These are phyloP conservation scores for Liparis tanakae DNA, from an alignment of 2,797 vertebrate species.

Conservation along the genomic window DNA sequence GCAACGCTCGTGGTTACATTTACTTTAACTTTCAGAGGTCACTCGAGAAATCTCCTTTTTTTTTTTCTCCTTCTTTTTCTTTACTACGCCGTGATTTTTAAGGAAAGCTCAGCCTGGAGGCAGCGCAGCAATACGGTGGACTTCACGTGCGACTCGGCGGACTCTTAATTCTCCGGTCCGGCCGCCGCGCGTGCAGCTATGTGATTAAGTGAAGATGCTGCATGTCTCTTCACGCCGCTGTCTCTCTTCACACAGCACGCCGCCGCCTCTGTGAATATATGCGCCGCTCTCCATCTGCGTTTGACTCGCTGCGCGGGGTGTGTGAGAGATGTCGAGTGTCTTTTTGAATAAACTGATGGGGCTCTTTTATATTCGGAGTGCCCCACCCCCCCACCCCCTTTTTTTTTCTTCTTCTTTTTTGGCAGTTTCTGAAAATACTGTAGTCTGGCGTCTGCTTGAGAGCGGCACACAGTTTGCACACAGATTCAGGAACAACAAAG, in stretches of 20 bases:
- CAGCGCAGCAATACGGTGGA: slow-evolving; percentile 37
- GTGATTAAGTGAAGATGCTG: slow-evolving; percentile 79
- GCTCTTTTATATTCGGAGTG: slow-evolving; percentile 75
- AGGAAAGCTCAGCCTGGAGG: slow-evolving; percentile 6
- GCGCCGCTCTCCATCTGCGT: slow-evolving; percentile 79
- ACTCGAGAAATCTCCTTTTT: slow-evolving; percentile 1
- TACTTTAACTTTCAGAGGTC: slow-evolving; percentile 28
- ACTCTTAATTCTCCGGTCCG: slow-evolving; percentile 52
- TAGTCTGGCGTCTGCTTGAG: slow-evolving; percentile 66
- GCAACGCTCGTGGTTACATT: slow-evolving; percentile 11
- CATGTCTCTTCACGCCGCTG: slow-evolving; percentile 78
- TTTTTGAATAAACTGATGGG: slow-evolving; percentile 82
- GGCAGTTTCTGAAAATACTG: slow-evolving; percentile 61
- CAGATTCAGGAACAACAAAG: slow-evolving; percentile 40
- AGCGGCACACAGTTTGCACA: slow-evolving; percentile 60
- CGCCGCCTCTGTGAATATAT: slow-evolving; percentile 72
- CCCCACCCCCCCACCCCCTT: slow-evolving; percentile 60
- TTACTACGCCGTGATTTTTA: slow-evolving; percentile 5
- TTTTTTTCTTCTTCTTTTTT: slow-evolving; percentile 48
- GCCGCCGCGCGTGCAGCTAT: slow-evolving; percentile 71
- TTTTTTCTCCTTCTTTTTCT: not conserved
- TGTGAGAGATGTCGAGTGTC: slow-evolving; percentile 79
- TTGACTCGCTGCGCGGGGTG: slow-evolving; percentile 74
- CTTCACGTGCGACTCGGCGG: slow-evolving; percentile 44
- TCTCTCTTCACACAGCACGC: slow-evolving; percentile 73